These are phyloP conservation scores for Chloroclysta siterata DNA, from an alignment of 2,888 invertebrate species.

Conservation along the genomic window DNA sequence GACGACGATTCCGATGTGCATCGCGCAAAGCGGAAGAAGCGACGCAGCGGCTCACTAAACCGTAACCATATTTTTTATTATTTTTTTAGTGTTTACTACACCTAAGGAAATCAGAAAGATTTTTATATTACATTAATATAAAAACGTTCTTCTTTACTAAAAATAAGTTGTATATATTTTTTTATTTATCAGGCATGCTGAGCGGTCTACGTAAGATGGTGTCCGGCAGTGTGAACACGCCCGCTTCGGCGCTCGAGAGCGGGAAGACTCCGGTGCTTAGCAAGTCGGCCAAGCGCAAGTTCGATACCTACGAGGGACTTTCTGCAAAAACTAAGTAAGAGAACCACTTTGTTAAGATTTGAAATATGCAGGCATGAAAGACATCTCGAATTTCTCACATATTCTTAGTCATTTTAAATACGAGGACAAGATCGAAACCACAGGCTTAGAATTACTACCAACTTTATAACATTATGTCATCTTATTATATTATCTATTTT, in stretches of 20 bases:
- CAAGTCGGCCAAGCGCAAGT: constrained; percentile 88
- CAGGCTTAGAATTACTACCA: no score
- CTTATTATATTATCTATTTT: background rate
- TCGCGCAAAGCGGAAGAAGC: constrained; percentile 88
- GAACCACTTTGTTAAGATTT: background rate
- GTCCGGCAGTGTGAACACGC: constrained; percentile 85
- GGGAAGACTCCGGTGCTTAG: constrained; percentile 85
- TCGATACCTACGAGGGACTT: constrained; percentile 83
- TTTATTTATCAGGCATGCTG: constrained; percentile 86
- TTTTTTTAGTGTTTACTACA: no score
- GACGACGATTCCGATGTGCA: constrained; percentile 78
- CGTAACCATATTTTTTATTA: constrained; percentile 76
- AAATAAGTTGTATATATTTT: no score
- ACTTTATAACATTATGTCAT: no score
- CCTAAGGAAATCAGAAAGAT: no score
- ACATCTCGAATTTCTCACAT: no score
- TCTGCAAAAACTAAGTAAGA: constrained; percentile 88
- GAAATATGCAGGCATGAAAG: background rate
- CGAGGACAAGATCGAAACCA: no score
- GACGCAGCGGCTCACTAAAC: constrained; percentile 94
- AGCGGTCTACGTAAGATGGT: constrained; percentile 92
- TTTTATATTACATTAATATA: no score
- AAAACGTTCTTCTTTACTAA: no score
- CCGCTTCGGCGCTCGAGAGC: constrained; percentile 72
- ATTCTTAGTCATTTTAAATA: no score